These are phyloP conservation scores for Pseudochirops corinnae DNA, from an alignment of 2,797 vertebrate genomes.

Conservation along the genomic window DNA sequence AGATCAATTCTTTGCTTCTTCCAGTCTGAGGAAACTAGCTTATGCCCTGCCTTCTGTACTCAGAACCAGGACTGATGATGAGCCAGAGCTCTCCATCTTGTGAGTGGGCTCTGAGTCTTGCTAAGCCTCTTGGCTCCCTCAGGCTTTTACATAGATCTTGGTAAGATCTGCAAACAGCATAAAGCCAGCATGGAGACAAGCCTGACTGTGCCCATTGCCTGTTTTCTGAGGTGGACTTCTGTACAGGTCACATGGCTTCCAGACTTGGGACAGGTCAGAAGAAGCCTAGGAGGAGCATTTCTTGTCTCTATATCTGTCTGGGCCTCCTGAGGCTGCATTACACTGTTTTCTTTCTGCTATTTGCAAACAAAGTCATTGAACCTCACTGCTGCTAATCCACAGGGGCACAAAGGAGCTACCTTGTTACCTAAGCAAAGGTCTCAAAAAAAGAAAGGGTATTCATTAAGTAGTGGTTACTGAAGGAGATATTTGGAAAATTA, in stretches of 20 bases:
- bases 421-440: neutral
- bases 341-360: neutral
- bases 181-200: neutral
- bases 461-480: neutral
- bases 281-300: neutral
- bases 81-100: neutral
- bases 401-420: neutral
- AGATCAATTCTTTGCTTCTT: slow-evolving; percentile 77
- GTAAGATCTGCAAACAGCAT: neutral
- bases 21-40: slow-evolving; percentile 61
- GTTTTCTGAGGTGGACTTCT: neutral
- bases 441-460: neutral
- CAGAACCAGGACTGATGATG: neutral
- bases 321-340: accelerated
- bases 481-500: neutral
- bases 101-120: neutral
- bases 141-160: neutral
- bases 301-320: neutral
- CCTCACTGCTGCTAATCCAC: neutral
- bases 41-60: neutral
- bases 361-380: neutral
- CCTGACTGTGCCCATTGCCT: neutral
- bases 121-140: neutral
- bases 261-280: neutral
- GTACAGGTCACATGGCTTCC: neutral